Evolutionary conservation across 2,888 invertebrate species (phyloP), one percentile per base, ranked within the genome.

Genomic region (Ennomos quercinarius): DNA sequence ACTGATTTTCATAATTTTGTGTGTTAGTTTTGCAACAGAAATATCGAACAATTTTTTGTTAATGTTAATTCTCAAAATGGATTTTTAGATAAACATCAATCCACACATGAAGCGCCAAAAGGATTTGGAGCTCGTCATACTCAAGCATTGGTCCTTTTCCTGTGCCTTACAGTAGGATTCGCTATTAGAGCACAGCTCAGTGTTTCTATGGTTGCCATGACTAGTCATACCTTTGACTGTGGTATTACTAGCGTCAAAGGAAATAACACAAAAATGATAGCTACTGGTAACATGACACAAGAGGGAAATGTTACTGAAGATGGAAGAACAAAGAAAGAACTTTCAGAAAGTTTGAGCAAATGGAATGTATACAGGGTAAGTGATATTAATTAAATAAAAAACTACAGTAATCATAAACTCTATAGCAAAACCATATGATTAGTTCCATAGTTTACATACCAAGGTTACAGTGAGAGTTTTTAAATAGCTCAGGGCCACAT

Each of bases 201-300:
- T 42, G 84, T 87, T 0, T 76, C 84, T 5, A 76, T 88, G 75
- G 89, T 88, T 0, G 88, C 85, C n/a, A 88, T 89, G 85, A 86
- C 83, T 0, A 71, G 70, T 10, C 65, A 66, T 10, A 62, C 55
- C 9, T 39, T 53, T 6, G 57, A 58, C 8, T 42, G 59, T 1
- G 40, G 39, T 42, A 12, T 9, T 9, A 45, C 39, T 11, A 39
- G 41, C 39, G 37, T 43, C 11, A 9, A 41, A 8, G 35, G 11
- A 10, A 66, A 9, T 34, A 36, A 37, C 41, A 45, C 45, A 8
- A 17, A 27, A 27, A 27, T 27, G 4, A 6, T 27, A 27, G 27
- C 27, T 27, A 27, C 27, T 27, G 27, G 6, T 6, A 4, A 27
- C 27, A 27, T 6, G 27, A 4, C 4, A 27, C 3, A 27, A 27